Evolutionary conservation across 2,113 vertebrate species (phyloP), one percentile per base, ranked within the genome.

Genomic region (Engraulis encrasicolus): DNA sequence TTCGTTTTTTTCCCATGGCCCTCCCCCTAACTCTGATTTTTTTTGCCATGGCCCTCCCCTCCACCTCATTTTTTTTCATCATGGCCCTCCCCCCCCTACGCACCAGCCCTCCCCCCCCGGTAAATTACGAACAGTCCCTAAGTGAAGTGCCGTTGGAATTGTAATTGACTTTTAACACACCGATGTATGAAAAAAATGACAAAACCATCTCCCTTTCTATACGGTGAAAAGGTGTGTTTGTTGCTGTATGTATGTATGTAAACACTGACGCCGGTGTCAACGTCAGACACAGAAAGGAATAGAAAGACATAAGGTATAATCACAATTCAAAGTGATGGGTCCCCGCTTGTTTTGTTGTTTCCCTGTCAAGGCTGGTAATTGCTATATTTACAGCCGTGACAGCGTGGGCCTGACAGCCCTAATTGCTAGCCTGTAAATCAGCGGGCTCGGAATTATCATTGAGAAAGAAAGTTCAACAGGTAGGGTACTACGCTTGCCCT

Each of bases 311-410:
- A 74, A 74, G 66, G 66, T 34, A 31, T 74, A 74, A 74, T 34
- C 66, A 74, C 66, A 74, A 74, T 34, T 36, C 66, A 17, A 17
- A 74, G 27, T 74, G 66, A 74, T 74, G 66, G 66, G n/a, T n/a
- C n/a, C 66, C 66, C 31, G 61, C 12, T 34, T 14, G 12, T 74
- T 74, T 74, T 74, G 66, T 74, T 74, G 27, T 74, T 74, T 14
- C 15, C 66, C 31, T 74, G 66, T 74, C 66, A 34, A 14, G 66
- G 27, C 11, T 74, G n/a, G 23, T 74, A 74, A 74, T 74, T 74
- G 27, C 66, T 74, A 36, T 74, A 74, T 74, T 74, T 74, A 74
- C 66, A 66, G 15, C 58, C 27, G 58, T 66, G 58, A 66, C 58
- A 66, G 58, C 58, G 5, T 12, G 17, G 66, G 66, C 66, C 15